phyloP scores from a whole-genome alignment of 2,797 vertebrate species.

The Pitangus sulphuratus region DNA sequence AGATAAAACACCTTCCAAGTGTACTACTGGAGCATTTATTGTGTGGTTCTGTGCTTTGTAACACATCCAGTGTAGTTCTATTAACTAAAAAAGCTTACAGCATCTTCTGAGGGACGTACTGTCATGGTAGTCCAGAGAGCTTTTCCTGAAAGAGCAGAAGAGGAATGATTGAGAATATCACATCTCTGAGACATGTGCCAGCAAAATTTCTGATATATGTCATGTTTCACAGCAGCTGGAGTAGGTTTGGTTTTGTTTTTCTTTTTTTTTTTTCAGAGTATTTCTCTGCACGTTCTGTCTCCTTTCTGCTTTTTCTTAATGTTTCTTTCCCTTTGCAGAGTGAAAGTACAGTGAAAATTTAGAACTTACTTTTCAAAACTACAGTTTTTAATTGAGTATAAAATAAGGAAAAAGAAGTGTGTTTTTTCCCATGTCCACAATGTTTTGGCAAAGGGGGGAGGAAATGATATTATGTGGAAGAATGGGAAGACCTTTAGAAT shows the following conservation, averaged over 20 bases:
- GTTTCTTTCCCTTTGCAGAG: not conserved
- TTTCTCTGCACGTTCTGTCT: not conserved
- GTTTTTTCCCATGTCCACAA: not conserved
- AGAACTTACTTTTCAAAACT: not conserved
- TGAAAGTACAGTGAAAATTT: not conserved
- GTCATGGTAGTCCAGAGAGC: not conserved
- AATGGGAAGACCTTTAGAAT: not conserved
- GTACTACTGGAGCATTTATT: not conserved
- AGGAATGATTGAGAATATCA: not conserved
- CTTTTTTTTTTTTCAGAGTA: not conserved
- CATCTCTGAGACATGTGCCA: not conserved
- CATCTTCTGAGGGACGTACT: not conserved
- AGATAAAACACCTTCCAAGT: not conserved
- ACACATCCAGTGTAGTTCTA: not conserved
- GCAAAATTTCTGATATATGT: not conserved
- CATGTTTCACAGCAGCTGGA: not conserved
- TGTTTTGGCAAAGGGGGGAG: not conserved
- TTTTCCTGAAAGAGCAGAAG: not conserved
- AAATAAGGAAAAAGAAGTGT: not conserved
- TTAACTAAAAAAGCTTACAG: not conserved
- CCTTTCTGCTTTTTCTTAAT: not conserved
- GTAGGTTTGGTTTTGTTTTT: not conserved
- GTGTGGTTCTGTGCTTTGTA: not conserved
- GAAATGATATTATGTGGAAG: not conserved
- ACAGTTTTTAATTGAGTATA: not conserved